Evolutionary conservation across 2,797 vertebrate species (phyloP), one percentile per base, ranked within the genome.

Genomic region (Pseudochromis fuscus): DNA sequence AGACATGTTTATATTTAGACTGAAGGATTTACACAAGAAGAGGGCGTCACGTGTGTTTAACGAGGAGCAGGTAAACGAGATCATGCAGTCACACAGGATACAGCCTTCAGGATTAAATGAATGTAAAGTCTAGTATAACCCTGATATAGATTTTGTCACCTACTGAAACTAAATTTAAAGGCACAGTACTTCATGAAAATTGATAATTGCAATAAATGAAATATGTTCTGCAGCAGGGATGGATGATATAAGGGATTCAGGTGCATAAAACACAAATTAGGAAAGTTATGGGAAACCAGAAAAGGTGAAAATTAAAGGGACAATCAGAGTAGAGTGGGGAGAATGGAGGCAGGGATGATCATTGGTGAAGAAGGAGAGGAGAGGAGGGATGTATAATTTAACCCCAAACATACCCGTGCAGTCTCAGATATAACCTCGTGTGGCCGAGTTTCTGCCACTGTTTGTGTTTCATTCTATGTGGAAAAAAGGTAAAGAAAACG

Each of bases 401-500:
- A 88, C 76, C 55, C 44, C 42, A 69, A 92, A 97, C 96, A 77
- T 97, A 97, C 96, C 96, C 95, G 94, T 93, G 95, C 94, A 76
- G 77, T 94, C 89, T 96, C 94, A 92, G 94, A 93, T 90, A 95
- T 92, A 92, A 94, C 93, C 88, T 87, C 95, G 94, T 91, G 88
- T n/a, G 90, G 88, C 25, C 81, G 93, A 80, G 89, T 85, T 61
- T 91, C 88, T 87, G 90, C 86, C 81, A 82, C 91, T 64, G 68
- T 81, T 67, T 91, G 88, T 76, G 65, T 77, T 65, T 92, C 91
- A 21, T 81, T 93, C 94, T 95, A 90, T 60, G 83, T 19, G 66
- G 77, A 82, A 42, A n/a, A n/a, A n/a, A 81, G 60, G 81, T 81
- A 81, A 79, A 91, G 77, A 92, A 68, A 82, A 82, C 0, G 44